Evolutionary conservation across 92 coral and sea anemone species (phyloP).

Genomic region (Muricea muricata): DNA sequence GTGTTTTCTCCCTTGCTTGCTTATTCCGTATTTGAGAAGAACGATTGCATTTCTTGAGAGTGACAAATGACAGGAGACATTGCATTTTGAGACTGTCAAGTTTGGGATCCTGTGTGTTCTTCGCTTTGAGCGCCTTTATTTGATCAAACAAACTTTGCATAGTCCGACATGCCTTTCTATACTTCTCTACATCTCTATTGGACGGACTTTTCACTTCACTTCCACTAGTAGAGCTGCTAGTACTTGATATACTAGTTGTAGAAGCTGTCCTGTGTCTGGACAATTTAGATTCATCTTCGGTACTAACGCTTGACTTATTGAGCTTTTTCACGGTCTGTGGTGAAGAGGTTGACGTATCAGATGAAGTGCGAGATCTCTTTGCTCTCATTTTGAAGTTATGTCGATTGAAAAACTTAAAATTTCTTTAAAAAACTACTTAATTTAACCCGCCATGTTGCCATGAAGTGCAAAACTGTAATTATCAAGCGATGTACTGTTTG

Average conservation of each 20-base stretch:
- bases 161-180: conserved; percentile 81
- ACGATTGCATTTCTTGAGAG: conserved; percentile 86
- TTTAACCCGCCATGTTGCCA: neutral
- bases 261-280: neutral
- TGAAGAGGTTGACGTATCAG: conserved; percentile 1
- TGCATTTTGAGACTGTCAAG: conserved; percentile 74
- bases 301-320: neutral
- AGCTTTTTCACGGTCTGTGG: conserved; percentile 15
- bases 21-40: conserved; percentile 85
- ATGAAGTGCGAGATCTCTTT: conserved; percentile 2
- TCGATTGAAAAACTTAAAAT: neutral
- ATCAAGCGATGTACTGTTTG: neutral
- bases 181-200: conserved; percentile 72
- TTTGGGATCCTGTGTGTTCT: conserved; percentile 78
- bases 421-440: neutral
- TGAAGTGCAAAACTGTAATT: neutral
- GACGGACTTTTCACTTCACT: conserved; percentile 78
- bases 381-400: neutral
- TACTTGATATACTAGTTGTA: neutral
- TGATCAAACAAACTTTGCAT: conserved; percentile 82
- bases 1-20: conserved; percentile 89
- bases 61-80: conserved; percentile 80
- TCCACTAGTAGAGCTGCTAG: conserved; percentile 53
- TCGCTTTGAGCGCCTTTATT: conserved; percentile 76
- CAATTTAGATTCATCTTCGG: neutral